Evolutionary conservation across 2,888 invertebrate species (phyloP).

Genomic region (Tipula confusa): DNA sequence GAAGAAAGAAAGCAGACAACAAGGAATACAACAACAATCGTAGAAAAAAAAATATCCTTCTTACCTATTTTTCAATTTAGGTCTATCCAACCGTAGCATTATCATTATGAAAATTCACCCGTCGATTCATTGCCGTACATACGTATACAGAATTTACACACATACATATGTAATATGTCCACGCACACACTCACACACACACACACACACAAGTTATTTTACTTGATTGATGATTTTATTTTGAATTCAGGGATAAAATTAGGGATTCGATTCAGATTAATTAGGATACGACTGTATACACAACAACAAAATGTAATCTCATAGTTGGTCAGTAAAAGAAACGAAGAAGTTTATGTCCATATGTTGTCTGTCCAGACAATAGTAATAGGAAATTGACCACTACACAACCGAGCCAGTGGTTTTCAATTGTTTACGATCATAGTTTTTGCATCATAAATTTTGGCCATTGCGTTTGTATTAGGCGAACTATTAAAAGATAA

Average conservation of each 20-base stretch:
- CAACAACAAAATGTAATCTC: not conserved
- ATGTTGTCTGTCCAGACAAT: not conserved
- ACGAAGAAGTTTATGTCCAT: not conserved
- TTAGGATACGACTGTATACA: not conserved
- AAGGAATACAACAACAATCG: not conserved
- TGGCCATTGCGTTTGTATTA: no score
- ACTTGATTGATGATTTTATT: slow-evolving; percentile 3
- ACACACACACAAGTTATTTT: not conserved
- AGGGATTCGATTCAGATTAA: not conserved
- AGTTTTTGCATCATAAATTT: no score
- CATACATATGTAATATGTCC: not conserved
- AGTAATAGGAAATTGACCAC: no score
- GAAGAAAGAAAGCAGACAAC: slow-evolving; percentile 25
- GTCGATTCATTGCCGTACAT: not conserved
- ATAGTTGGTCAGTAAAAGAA: not conserved
- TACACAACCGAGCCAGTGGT: no score
- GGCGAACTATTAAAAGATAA: no score
- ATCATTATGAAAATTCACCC: slow-evolving; percentile 25
- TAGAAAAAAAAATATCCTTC: not conserved
- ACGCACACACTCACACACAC: not conserved
- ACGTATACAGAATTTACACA: no score
- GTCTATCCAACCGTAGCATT: not conserved
- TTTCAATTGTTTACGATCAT: no score
- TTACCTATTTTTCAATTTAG: not conserved
- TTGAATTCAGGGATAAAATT: not conserved